Conservation (phyloP, 1,140 invertebrate species). For the Scylla paramamosain region DNA sequence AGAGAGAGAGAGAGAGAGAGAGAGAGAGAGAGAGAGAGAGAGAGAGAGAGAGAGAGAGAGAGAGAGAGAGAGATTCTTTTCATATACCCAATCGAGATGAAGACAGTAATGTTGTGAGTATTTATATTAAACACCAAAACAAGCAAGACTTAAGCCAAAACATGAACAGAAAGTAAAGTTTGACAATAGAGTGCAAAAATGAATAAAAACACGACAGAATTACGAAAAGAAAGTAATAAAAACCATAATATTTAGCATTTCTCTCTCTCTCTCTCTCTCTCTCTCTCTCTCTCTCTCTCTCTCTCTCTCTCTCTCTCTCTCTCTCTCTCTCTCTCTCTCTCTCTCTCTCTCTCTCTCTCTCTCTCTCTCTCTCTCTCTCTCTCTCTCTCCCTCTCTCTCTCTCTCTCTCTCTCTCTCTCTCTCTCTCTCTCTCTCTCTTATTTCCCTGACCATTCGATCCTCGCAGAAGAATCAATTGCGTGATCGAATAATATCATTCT, state of each 20-base stretch:
- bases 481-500: not conserved
- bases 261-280: too few relatives aligned
- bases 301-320: too few relatives aligned
- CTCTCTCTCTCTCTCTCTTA: conserved; percentile 12
- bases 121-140: too few relatives aligned
- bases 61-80: conserved; percentile 14
- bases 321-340: not conserved
- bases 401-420: not conserved
- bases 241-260: too few relatives aligned
- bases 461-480: not conserved
- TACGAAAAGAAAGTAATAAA: too few relatives aligned
- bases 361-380: not conserved
- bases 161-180: too few relatives aligned
- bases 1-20: not conserved
- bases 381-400: conserved; percentile 4
- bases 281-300: too few relatives aligned
- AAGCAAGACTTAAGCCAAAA: too few relatives aligned
- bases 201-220: too few relatives aligned
- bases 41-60: conserved; percentile 10
- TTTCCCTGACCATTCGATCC: not conserved
- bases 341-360: not conserved
- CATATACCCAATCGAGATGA: too few relatives aligned
- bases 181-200: too few relatives aligned
- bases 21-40: not conserved
- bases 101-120: too few relatives aligned